Conservation (phyloP, 1,140 invertebrate species). For the Trichonephila inaurata region DNA sequence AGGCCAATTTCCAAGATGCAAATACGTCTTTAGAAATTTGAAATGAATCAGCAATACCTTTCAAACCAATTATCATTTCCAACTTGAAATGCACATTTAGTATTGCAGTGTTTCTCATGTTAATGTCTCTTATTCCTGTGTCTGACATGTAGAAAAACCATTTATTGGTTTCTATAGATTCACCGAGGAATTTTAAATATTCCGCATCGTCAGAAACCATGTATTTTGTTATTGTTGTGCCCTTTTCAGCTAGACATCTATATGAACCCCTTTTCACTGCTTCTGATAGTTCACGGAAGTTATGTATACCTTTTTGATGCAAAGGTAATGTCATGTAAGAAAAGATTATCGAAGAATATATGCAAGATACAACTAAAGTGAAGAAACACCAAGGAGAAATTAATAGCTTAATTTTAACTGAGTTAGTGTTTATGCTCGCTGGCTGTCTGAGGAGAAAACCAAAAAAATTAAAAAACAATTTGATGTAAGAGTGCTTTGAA, state of each 20-base stretch:
- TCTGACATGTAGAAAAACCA: neutral
- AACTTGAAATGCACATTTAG: neutral
- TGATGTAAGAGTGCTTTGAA: neutral
- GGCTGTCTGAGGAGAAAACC: neutral
- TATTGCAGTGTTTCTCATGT: neutral
- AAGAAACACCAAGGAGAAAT: neutral
- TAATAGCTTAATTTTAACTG: neutral
- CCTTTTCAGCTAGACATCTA: neutral
- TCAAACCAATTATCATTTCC: neutral
- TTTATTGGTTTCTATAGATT: neutral
- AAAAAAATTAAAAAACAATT: neutral
- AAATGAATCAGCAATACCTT: neutral
- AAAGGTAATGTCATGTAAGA: conserved; percentile 46
- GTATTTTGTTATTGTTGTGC: neutral
- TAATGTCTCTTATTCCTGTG: neutral
- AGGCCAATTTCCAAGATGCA: neutral
- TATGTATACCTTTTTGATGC: neutral
- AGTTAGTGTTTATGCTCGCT: neutral
- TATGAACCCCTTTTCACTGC: neutral
- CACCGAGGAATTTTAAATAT: neutral
- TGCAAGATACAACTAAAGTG: neutral
- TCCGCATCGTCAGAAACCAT: neutral
- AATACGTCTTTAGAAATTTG: conserved; percentile 14
- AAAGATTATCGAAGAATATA: neutral
- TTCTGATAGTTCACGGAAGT: neutral